Evolutionary conservation across 2,113 vertebrate species (phyloP).

Genomic region (Sardina pilchardus): DNA sequence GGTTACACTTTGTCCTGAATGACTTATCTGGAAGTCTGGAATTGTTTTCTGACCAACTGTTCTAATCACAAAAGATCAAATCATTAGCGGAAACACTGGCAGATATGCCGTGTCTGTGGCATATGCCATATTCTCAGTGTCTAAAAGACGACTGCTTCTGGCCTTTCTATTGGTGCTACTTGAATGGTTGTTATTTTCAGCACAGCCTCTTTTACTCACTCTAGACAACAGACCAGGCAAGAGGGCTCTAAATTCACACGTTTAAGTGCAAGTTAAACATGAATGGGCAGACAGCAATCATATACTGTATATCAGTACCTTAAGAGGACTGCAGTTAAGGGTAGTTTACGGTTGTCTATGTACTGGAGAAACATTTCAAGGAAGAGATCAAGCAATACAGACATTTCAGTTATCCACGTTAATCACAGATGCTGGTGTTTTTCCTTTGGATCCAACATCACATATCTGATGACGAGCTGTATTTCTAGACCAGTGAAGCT

Average conservation of each 20-base stretch:
- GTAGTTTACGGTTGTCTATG: not conserved
- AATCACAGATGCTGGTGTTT: not conserved
- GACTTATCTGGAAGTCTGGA: not conserved
- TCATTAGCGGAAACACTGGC: not conserved
- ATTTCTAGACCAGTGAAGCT: not conserved
- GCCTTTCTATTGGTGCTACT: not conserved
- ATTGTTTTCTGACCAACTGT: not conserved
- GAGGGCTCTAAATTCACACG: not conserved
- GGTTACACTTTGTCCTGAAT: not conserved
- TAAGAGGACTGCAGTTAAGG: no score
- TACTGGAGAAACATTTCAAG: not conserved
- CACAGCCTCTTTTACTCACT: not conserved
- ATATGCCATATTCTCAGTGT: not conserved
- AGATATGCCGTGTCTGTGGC: not conserved
- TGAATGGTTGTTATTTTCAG: slow-evolving; percentile 13
- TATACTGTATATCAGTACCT: no score
- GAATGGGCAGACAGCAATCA: no score
- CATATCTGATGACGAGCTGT: not conserved
- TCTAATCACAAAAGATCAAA: not conserved
- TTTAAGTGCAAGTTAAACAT: not conserved
- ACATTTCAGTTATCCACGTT: not conserved
- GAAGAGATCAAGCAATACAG: not conserved
- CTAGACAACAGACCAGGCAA: not conserved
- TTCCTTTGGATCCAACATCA: not conserved
- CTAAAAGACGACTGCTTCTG: not conserved